Evolutionary conservation across 2,888 invertebrate genomes (phyloP).

Genomic region (Agrochola litura): DNA sequence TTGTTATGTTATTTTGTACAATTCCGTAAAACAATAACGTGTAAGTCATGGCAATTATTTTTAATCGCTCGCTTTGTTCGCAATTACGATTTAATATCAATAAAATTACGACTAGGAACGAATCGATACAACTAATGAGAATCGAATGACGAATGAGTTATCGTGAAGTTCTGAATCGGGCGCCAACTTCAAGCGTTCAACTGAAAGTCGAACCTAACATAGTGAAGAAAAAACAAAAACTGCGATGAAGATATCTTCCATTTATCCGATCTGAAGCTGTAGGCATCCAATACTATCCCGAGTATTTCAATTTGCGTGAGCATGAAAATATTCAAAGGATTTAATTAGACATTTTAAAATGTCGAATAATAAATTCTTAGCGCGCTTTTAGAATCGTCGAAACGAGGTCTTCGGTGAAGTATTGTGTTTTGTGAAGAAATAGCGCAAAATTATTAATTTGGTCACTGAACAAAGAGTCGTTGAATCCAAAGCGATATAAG

Average conservation of each 20-base stretch:
- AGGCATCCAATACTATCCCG: conserved; percentile 26
- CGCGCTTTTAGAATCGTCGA: conserved; percentile 25
- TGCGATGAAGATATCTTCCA: conserved; percentile 1
- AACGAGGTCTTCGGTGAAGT: conserved; percentile 22
- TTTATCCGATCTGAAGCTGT: neutral
- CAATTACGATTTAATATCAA: conserved; percentile 6
- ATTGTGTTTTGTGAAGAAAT: conserved; percentile 15
- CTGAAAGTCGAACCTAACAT: neutral
- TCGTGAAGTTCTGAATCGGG: neutral
- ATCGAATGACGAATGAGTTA: neutral
- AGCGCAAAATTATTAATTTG: neutral
- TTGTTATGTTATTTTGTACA: neutral
- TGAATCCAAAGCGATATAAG: neutral
- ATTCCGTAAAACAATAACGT: neutral
- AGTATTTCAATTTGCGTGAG: conserved; percentile 46
- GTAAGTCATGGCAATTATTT: conserved; percentile 2
- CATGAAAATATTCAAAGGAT: conserved; percentile 55
- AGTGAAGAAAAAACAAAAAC: neutral
- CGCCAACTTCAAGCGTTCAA: no score
- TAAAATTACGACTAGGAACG: neutral
- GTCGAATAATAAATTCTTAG: conserved; percentile 36
- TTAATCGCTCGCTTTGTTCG: neutral
- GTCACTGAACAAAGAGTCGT: neutral
- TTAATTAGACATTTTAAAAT: conserved; percentile 52
- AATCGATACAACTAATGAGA: conserved; percentile 19